A percentile compares a stretch with the other conserved stretches of the same genome.
Evolutionary conservation across 2,888 invertebrate genomes (phyloP).

Genomic region (Stenchaetothrips biformis): DNA sequence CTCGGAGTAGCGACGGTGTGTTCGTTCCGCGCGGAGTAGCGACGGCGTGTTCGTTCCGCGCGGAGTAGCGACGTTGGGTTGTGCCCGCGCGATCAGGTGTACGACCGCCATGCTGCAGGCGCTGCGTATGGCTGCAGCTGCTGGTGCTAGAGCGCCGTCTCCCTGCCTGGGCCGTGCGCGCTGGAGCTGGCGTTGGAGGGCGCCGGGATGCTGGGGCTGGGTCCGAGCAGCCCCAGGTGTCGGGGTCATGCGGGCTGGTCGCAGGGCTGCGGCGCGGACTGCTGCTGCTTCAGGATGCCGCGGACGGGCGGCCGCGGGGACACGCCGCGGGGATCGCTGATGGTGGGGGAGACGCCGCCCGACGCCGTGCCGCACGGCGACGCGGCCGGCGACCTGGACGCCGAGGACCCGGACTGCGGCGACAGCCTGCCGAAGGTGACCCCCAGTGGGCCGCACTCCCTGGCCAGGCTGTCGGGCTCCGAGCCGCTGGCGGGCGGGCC

Average conservation of each 20-base stretch:
- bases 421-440: background rate
- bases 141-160: background rate
- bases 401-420: background rate
- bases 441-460: background rate
- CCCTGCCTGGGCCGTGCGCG: background rate
- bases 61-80: no score
- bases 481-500: background rate
- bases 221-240: background rate
- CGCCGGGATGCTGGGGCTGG: background rate
- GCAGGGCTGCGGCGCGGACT: slow-evolving; percentile 3
- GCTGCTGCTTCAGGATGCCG: slow-evolving; percentile 16
- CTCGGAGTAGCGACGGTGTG: no score
- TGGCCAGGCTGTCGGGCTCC: background rate
- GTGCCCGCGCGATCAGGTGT: no score
- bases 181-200: background rate
- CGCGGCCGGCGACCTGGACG: background rate
- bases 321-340: background rate
- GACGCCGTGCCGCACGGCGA: slow-evolving; percentile 10
- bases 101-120: background rate
- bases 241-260: slow-evolving; percentile 14
- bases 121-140: background rate
- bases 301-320: background rate
- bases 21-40: no score
- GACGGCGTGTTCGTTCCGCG: no score
- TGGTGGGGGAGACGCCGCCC: slow-evolving; percentile 8